These are phyloP conservation scores for Disparrhopalites patrizii DNA, from an alignment of 2,888 invertebrate genomes.

Conservation along the genomic window DNA sequence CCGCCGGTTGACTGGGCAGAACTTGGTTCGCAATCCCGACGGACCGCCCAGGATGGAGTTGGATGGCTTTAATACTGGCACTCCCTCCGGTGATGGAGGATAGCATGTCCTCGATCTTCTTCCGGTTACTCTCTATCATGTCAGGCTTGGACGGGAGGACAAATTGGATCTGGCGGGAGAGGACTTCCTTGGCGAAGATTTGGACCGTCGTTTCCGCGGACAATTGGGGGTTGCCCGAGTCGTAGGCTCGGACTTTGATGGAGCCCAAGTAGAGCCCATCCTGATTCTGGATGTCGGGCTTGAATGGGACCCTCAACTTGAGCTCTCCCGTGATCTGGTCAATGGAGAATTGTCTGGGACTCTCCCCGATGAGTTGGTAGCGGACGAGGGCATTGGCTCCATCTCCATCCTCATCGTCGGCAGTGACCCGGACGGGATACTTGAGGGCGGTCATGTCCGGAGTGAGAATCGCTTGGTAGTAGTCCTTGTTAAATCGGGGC, in stretches of 20 bases:
- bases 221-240: slow-evolving; percentile 66
- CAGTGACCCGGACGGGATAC: slow-evolving; percentile 69
- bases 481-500: slow-evolving; percentile 73
- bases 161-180: slow-evolving; percentile 72
- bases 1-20: slow-evolving; percentile 12
- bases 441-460: slow-evolving; percentile 71
- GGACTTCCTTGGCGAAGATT: slow-evolving; percentile 72
- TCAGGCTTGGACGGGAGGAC: slow-evolving; percentile 61
- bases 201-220: slow-evolving; percentile 69
- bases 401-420: slow-evolving; percentile 40
- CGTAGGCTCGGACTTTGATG: slow-evolving; percentile 39
- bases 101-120: slow-evolving; percentile 69
- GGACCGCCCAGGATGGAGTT: slow-evolving; percentile 24
- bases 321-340: slow-evolving; percentile 43
- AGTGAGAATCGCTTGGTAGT: slow-evolving; percentile 76
- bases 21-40: slow-evolving; percentile 9
- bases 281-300: slow-evolving; percentile 33
- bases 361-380: slow-evolving; percentile 37
- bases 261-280: slow-evolving; percentile 43
- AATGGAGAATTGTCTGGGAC: slow-evolving; percentile 36
- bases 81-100: slow-evolving; percentile 74
- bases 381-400: slow-evolving; percentile 38
- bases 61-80: slow-evolving; percentile 53
- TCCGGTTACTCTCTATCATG: slow-evolving; percentile 68
- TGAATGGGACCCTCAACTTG: slow-evolving; percentile 35